Conservation (phyloP, 1,140 invertebrate species). For the Drosophila lacteicornis region DNA sequence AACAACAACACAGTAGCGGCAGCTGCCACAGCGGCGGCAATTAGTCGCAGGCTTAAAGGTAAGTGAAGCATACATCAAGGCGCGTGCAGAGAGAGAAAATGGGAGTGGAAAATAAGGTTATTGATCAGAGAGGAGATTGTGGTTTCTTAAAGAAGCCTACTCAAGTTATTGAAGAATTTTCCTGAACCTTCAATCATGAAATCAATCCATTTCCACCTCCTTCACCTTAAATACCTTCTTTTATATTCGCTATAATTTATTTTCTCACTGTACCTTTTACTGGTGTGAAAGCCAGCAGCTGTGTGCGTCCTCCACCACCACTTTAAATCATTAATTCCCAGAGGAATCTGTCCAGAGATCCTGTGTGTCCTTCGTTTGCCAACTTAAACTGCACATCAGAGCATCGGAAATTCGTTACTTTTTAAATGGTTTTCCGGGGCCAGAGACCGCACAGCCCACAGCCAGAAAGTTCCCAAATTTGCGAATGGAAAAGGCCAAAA, state of each 20-base stretch:
- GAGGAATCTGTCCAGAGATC: slow-evolving; percentile 8
- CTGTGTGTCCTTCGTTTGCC: neutral
- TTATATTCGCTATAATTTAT: neutral
- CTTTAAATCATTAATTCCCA: slow-evolving; percentile 14
- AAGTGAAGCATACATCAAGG: slow-evolving; percentile 34
- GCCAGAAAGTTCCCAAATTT: slow-evolving; percentile 30
- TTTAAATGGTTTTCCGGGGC: slow-evolving; percentile 22
- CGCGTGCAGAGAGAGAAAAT: slow-evolving; percentile 17
- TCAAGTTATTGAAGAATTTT: neutral
- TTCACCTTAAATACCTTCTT: neutral
- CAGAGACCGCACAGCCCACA: slow-evolving; percentile 30
- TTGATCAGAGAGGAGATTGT: too few species aligned
- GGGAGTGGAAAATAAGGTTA: slow-evolving; percentile 23
- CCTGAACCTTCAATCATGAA: neutral
- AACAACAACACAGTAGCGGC: slow-evolving; percentile 48
- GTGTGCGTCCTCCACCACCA: slow-evolving; percentile 17
- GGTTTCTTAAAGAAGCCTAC: neutral
- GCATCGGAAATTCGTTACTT: slow-evolving; percentile 37
- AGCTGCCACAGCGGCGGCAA: slow-evolving; percentile 67
- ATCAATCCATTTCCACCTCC: too few species aligned
- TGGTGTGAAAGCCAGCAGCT: slow-evolving; percentile 73
- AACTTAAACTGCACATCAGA: slow-evolving; percentile 29
- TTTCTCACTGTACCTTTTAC: slow-evolving; percentile 11
- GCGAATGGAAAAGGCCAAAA: slow-evolving; percentile 49
- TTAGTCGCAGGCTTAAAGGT: slow-evolving; percentile 80